Conservation (phyloP, 2,888 invertebrate species). For the Andrena dorsata region DNA sequence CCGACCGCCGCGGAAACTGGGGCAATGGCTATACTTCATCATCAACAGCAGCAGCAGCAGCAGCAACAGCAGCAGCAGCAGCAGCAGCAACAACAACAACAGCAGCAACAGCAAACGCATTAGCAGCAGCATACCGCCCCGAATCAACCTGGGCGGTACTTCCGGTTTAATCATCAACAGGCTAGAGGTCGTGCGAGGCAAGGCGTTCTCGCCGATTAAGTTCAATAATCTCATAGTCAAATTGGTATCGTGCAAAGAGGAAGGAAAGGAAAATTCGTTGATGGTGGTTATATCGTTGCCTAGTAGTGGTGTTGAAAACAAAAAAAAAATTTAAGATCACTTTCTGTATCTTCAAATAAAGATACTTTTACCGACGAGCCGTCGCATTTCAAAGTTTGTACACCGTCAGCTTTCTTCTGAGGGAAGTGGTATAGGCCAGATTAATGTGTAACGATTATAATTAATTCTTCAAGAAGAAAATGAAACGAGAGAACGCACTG, state of each 20-base stretch:
- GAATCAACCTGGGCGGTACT: slow-evolving; percentile 76
- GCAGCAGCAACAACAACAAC: slow-evolving; percentile 75
- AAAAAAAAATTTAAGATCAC: slow-evolving; percentile 39
- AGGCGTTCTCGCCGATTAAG: slow-evolving; percentile 69
- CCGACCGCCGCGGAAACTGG: slow-evolving; percentile 86
- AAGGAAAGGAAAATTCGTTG: slow-evolving; percentile 54
- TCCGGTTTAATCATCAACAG: slow-evolving; percentile 78
- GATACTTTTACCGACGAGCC: slow-evolving; percentile 52
- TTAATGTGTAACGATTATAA: slow-evolving; percentile 60
- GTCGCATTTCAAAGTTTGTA: slow-evolving; percentile 57
- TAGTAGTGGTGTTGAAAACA: slow-evolving; percentile 64
- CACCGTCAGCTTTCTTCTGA: slow-evolving; percentile 63
- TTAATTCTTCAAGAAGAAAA: slow-evolving; percentile 46
- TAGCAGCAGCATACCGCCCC: slow-evolving; percentile 79
- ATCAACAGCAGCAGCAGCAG: slow-evolving; percentile 84
- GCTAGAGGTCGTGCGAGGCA: slow-evolving; percentile 74
- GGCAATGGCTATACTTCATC: slow-evolving; percentile 84
- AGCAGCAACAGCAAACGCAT: slow-evolving; percentile 79
- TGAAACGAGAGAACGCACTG: slow-evolving; percentile 58
- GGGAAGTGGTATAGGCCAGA: slow-evolving; percentile 55
- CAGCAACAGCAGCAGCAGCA: slow-evolving; percentile 80
- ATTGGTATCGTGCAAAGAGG: slow-evolving; percentile 65
- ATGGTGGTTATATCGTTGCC: slow-evolving; percentile 68
- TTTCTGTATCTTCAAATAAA: slow-evolving; percentile 59
- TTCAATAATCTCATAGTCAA: slow-evolving; percentile 64